phyloP scores from a whole-genome alignment of 2,888 invertebrate species.

The Dorcus parallelipipedus region DNA sequence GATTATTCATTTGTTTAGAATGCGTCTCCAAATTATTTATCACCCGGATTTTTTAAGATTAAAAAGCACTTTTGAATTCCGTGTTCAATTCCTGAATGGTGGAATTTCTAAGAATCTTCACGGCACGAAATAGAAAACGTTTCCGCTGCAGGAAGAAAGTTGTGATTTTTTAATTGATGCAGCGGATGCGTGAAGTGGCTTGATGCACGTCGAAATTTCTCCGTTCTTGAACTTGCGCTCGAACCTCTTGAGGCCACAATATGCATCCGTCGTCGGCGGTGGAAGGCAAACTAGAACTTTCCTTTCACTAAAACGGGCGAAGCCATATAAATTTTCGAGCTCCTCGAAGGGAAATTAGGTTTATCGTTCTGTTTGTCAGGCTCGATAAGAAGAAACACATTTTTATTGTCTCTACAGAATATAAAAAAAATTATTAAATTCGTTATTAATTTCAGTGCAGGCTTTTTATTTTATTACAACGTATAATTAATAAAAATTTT shows the following conservation, averaged over 20 bases:
- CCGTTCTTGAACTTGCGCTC: conserved; percentile 18
- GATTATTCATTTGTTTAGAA: too few species aligned
- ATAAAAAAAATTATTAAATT: too few species aligned
- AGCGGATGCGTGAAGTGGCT: background rate
- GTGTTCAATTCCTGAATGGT: background rate
- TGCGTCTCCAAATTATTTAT: too few species aligned
- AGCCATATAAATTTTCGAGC: too few species aligned
- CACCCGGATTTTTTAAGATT: too few species aligned
- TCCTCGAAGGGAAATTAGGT: too few species aligned
- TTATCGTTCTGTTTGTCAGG: too few species aligned
- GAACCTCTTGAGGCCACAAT: conserved; percentile 11
- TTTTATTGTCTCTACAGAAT: too few species aligned
- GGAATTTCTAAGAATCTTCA: background rate
- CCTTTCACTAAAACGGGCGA: conserved; percentile 9
- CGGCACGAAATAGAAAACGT: background rate
- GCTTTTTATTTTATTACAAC: too few species aligned
- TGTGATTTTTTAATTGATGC: background rate
- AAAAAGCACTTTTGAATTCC: background rate
- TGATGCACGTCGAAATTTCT: conserved; percentile 18
- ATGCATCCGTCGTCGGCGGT: conserved; percentile 9
- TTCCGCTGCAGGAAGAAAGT: background rate
- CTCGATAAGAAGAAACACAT: too few species aligned
- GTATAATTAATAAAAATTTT: too few species aligned
- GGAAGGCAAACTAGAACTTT: conserved; percentile 14
- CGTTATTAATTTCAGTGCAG: too few species aligned